A percentile compares a stretch with the other conserved stretches of the same genome.
Conservation (phyloP, 2,113 vertebrate species). For the Agelaius tricolor region DNA sequence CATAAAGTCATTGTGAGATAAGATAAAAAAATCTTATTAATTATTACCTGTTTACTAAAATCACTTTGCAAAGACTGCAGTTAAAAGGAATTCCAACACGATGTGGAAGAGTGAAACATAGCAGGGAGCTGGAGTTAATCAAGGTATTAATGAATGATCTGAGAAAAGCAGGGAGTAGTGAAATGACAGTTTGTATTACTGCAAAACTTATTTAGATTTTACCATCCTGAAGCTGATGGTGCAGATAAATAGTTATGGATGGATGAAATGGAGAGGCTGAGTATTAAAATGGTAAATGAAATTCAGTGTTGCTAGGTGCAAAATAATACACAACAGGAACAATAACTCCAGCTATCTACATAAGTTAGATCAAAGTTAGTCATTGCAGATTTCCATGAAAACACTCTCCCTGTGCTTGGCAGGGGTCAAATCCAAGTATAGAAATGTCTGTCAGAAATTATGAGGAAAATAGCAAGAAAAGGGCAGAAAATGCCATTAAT, state of each 20-base stretch:
- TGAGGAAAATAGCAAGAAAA: background rate
- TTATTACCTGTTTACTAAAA: background rate
- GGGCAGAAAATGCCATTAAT: background rate
- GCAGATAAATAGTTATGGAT: background rate
- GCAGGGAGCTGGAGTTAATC: background rate
- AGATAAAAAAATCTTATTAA: background rate
- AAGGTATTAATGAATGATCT: background rate
- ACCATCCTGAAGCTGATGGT: background rate
- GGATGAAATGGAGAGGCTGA: background rate
- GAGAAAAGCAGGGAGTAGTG: background rate
- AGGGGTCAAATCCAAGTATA: background rate
- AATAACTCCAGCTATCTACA: background rate
- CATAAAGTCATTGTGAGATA: background rate
- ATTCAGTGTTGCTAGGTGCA: background rate
- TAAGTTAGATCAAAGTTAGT: background rate
- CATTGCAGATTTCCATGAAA: background rate
- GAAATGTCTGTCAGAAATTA: background rate
- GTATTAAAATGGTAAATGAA: conserved; percentile 8
- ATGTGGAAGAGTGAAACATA: background rate
- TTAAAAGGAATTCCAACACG: background rate
- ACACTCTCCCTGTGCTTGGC: background rate
- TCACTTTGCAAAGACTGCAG: background rate
- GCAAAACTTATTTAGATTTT: background rate
- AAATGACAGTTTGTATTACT: background rate
- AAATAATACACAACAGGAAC: background rate